Evolutionary conservation across 2,888 invertebrate species (phyloP).

Genomic region (Cynaeus angustus): DNA sequence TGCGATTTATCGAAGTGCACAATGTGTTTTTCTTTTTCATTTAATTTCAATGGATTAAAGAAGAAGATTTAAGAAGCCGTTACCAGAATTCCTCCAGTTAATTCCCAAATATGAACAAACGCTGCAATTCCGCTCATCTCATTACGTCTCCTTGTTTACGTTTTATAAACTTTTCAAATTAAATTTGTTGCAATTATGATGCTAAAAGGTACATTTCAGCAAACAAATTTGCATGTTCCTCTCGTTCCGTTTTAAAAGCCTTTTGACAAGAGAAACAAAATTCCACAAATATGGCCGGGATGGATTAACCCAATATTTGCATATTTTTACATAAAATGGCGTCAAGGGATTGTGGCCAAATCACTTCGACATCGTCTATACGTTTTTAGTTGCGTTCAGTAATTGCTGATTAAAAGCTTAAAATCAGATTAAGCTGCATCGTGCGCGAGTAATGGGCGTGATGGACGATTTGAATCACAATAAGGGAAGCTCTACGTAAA

Average conservation of each 20-base stretch:
- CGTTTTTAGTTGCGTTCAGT: slow-evolving; percentile 47
- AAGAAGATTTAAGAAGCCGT: slow-evolving; percentile 10
- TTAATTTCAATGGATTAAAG: neutral
- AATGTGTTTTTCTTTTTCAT: neutral
- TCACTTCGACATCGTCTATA: slow-evolving; percentile 45
- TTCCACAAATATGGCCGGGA: slow-evolving; percentile 49
- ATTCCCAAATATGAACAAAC: slow-evolving; percentile 31
- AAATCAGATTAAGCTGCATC: slow-evolving; percentile 35
- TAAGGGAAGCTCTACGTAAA: slow-evolving; percentile 11
- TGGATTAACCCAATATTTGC: slow-evolving; percentile 52
- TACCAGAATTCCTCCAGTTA: slow-evolving; percentile 3
- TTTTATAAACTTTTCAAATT: slow-evolving; percentile 51
- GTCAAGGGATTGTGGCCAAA: slow-evolving; percentile 47
- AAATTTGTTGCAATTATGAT: slow-evolving; percentile 49
- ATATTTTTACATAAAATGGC: slow-evolving; percentile 52
- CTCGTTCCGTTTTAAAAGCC: slow-evolving; percentile 41
- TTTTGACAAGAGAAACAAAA: slow-evolving; percentile 48
- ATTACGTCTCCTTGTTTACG: slow-evolving; percentile 45
- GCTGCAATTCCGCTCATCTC: slow-evolving; percentile 34
- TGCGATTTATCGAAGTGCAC: too few relatives aligned
- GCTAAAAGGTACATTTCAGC: slow-evolving; percentile 47
- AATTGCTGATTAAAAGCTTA: slow-evolving; percentile 49
- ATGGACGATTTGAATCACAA: slow-evolving; percentile 40
- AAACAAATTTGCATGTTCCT: slow-evolving; percentile 51
- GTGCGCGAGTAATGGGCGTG: slow-evolving; percentile 23